Percentiles rank a stretch among this genome's conserved stretches.
Evolutionary conservation across 2,113 vertebrate species (phyloP).

Genomic region (Patagioenas fasciata): DNA sequence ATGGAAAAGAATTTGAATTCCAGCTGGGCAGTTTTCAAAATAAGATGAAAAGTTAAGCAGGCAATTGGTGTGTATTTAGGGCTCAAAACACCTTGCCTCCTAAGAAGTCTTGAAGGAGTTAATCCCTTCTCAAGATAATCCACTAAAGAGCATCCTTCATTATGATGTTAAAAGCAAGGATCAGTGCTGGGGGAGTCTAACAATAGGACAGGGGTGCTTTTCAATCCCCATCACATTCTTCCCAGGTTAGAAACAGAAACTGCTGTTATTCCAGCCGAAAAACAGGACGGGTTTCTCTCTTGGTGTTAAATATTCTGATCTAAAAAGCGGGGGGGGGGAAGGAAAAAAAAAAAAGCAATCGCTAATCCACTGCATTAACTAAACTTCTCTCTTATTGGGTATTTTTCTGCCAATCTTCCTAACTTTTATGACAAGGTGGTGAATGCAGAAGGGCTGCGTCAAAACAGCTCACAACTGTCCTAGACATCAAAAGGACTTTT

Average conservation of each 20-base stretch:
- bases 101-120: conserved; percentile 89
- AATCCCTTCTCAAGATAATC: conserved; percentile 91
- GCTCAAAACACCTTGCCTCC: conserved; percentile 88
- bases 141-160: conserved; percentile 90
- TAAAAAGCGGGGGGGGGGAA: conserved; percentile 15
- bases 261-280: conserved; percentile 77
- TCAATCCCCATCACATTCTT: conserved; percentile 83
- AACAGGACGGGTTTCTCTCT: conserved; percentile 68
- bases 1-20: conserved; percentile 87
- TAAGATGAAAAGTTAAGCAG: conserved; percentile 88
- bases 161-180: conserved; percentile 90
- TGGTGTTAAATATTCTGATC: conserved; percentile 77
- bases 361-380: conserved; percentile 53
- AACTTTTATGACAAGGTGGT: conserved; percentile 18
- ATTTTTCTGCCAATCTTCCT: conserved; percentile 26
- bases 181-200: conserved; percentile 80
- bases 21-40: conserved; percentile 90
- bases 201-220: conserved; percentile 83
- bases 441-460: not conserved
- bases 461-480: not conserved
- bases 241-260: conserved; percentile 88
- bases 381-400: conserved; percentile 29
- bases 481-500: not conserved
- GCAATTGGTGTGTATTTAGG: conserved; percentile 90
- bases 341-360: not conserved